Conservation (phyloP, 1,140 invertebrate species). For the Agrilus planipennis region DNA sequence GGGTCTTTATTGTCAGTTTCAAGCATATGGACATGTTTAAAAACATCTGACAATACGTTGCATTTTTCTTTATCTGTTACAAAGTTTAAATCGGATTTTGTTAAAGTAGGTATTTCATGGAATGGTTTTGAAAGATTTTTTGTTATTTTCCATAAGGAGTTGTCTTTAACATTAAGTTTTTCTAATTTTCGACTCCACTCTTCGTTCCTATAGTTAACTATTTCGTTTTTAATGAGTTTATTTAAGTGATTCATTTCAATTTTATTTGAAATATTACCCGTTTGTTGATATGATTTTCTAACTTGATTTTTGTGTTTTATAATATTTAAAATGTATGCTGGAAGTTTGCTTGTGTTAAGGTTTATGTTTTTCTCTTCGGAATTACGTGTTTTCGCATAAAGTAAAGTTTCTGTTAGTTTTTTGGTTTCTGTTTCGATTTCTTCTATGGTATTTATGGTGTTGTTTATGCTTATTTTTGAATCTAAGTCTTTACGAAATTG, state of each 20-base stretch:
- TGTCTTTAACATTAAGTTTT: neutral
- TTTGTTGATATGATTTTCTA: conserved; percentile 4
- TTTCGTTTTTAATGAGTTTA: neutral
- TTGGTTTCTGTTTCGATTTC: conserved; percentile 1
- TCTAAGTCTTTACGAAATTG: conserved; percentile 6
- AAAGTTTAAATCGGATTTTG: no score
- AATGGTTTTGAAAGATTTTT: neutral
- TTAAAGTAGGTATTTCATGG: no score
- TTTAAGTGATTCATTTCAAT: neutral
- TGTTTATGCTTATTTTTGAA: neutral
- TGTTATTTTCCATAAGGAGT: neutral
- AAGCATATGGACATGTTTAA: no score
- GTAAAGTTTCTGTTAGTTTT: conserved; percentile 1
- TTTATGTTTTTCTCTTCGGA: conserved; percentile 1
- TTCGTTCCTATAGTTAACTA: neutral
- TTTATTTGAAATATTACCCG: neutral
- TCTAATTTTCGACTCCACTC: neutral
- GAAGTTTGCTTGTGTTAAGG: neutral
- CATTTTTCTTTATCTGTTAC: no score
- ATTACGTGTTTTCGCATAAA: neutral
- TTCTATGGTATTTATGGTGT: conserved; percentile 2
- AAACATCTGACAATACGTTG: no score
- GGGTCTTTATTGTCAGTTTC: no score
- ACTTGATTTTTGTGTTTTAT: conserved; percentile 7
- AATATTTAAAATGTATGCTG: neutral